Base-by-base conservation (phyloP, 2,113 vertebrate genomes). In the western clawed frog (Xenopus tropicalis) region DNA sequence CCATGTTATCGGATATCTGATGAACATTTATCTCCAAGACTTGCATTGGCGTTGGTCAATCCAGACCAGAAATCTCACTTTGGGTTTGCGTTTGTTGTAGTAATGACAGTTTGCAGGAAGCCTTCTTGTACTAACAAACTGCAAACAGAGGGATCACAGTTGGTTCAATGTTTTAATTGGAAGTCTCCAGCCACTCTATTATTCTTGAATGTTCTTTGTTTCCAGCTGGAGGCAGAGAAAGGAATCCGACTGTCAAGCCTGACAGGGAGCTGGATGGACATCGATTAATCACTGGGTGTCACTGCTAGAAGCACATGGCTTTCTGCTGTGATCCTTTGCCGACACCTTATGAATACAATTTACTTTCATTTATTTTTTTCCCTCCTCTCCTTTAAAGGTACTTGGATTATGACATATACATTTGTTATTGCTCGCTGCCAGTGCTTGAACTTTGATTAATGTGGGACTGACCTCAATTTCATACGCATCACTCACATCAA, bases 371-470 rank as follows among this genome's bases (percentile, higher is more conserved):
- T 48, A 0, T 52, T 20, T 43, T 23, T 76, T 69, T 68, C 21
- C 24, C 22, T 14, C 11, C 0, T 4, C 1, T 20, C 1, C 6
- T 48, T 52, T 71, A 74, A 63, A 67, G 75, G 52, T 9, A 14
- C 70, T 65, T 0, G 25, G 59, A 23, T 79, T 12, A 68, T 11
- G 42, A 6, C 58, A 68, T 14, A 64, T 19, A 22, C 72, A 69
- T 57, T 61, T 20, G 52, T 78, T 14, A 25, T 3, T 61, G 70
- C 29, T 83, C 61, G 52, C 65, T 58, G 79, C 69, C 66, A 11
- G 42, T 8, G 11, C 22, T 64, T 80, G 81, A 79, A 65, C 80
- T 76, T 54, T 57, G 80, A 64, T 63, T 14, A 71, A 79, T 66
- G 62, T 68, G 57, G 4, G 69, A 22, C 37, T 12, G 66, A 79